phyloP scores from a whole-genome alignment of 2,113 vertebrate species.

The Hemibates koningsi region DNA sequence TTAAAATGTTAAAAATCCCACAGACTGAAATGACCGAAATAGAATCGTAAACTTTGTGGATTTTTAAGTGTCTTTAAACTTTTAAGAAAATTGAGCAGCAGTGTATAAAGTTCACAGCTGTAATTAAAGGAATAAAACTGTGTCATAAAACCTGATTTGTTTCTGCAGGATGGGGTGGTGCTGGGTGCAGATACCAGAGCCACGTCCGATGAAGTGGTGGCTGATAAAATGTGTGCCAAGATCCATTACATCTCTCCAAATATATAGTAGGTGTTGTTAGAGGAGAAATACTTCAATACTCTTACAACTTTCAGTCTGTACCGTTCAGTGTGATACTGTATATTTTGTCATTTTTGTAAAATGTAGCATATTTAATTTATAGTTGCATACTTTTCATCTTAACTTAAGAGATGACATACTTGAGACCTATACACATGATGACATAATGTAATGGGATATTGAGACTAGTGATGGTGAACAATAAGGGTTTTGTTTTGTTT shows the following conservation, averaged over 20 bases:
- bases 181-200: slow-evolving; percentile 74
- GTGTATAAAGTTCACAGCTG: too few species aligned
- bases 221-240: slow-evolving; percentile 71
- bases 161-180: slow-evolving; percentile 70
- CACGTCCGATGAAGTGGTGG: slow-evolving; percentile 67
- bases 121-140: too few species aligned
- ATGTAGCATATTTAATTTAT: background rate
- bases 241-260: slow-evolving; percentile 75
- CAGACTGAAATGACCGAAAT: too few species aligned
- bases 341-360: fast-evolving
- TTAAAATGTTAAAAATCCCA: too few species aligned
- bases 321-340: fast-evolving
- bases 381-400: background rate
- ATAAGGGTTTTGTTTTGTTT: too few species aligned
- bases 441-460: background rate
- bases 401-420: background rate
- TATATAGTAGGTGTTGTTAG: slow-evolving; percentile 66
- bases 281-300: too few species aligned
- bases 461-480: background rate
- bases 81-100: too few species aligned
- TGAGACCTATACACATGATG: background rate
- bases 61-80: too few species aligned
- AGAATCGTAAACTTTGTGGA: too few species aligned
- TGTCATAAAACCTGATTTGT: background rate
- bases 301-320: background rate